Evolutionary conservation across 2,113 vertebrate species (phyloP).

Genomic region (Spea multiplicata): DNA sequence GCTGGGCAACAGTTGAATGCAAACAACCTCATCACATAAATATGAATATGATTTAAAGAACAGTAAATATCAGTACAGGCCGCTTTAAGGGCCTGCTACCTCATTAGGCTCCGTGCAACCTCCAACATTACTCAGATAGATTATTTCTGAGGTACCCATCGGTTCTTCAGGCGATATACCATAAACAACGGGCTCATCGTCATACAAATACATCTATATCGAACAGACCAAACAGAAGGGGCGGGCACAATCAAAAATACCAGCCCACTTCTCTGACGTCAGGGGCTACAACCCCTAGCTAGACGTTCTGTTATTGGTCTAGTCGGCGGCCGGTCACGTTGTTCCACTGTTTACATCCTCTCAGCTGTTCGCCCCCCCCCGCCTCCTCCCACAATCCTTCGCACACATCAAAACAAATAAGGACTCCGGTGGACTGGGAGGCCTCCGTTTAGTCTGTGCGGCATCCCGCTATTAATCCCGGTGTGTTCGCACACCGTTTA

Average conservation of each 20-base stretch:
- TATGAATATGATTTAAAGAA: too few species aligned
- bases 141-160: too few species aligned
- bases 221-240: background rate
- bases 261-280: background rate
- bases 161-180: too few species aligned
- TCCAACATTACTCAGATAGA: too few species aligned
- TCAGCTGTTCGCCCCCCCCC: conserved; percentile 56
- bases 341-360: conserved; percentile 64
- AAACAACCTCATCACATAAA: too few species aligned
- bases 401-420: conserved; percentile 26
- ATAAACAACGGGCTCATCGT: too few species aligned
- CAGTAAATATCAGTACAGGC: too few species aligned
- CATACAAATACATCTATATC: background rate
- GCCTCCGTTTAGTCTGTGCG: fast-evolving
- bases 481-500: background rate
- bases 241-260: background rate
- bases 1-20: too few species aligned
- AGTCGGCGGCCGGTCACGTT: conserved; percentile 49
- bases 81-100: too few species aligned
- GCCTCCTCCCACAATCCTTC: conserved; percentile 26
- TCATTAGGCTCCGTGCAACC: too few species aligned
- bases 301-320: background rate
- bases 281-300: fast-evolving
- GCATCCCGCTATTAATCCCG: too few species aligned
- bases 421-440: background rate